Base-by-base conservation (phyloP, 2,888 invertebrate species). In the Cerastis leucographa region DNA sequence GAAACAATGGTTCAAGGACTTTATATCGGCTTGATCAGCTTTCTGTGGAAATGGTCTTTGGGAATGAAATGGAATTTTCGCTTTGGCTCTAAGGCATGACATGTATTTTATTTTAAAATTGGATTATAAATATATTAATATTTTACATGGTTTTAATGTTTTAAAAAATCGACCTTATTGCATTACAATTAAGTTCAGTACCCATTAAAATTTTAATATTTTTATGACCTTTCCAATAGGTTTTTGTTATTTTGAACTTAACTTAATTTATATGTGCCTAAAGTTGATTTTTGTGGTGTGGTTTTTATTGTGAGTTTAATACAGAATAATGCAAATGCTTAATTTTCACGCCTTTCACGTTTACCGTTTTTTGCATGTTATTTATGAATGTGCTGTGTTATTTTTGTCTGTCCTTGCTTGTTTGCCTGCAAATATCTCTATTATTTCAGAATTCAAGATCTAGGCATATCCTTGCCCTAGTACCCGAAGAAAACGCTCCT, bases 371-470 rank as follows among this genome's bases (percentile, higher is more conserved):
- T 62, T 62, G 62, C 62, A 62, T 6, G 62, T 62, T 62, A 62
- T 62, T 22, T 62, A 4, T 62, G 62, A 40, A 7, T 49, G 22
- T 62, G 62, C 7, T 1, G 22, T 62, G 40, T 62, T 62, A 62
- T 62, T 22, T 62, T 62, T 11, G 62, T 62, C 11, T 22, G 62
- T 62, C 40, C 40, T 62, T 62, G 62, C 62, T 62, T 42, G 62
- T 6, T n/a, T 64, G 64, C 42, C 64, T 64, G 42, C 64, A 64
- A 42, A n/a, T 42, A 64, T 64, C 42, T 64, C 9, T 8, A 64
- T 64, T 64, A 64, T 64, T 64, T 54, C 42, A 64, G 64, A 64
- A n/a, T 64, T n/a, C n/a, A 64, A 64, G 64, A 64, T n/a, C 64
- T 6, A 64, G 42, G 42, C 64, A 64, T 64, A 64, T 42, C 9